These are phyloP conservation scores for Aradophagus sp. DNA, from an alignment of 1,140 invertebrate species.

Conservation along the genomic window DNA sequence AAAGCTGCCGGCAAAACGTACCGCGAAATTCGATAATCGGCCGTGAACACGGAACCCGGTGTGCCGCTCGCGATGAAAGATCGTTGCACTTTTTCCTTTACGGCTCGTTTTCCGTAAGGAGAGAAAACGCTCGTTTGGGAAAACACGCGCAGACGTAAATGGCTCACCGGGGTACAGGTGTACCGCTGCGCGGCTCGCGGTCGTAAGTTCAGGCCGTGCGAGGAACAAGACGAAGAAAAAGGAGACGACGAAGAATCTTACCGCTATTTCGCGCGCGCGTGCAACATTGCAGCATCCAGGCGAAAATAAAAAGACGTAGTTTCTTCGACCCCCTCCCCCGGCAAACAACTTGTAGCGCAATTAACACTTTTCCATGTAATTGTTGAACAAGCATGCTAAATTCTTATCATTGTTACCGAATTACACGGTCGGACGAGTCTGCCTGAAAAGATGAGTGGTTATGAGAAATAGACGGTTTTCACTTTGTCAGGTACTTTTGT, in stretches of 20 bases:
- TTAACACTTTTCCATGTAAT: conserved; percentile 38
- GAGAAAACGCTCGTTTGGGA: conserved; percentile 49
- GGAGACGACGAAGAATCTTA: conserved; percentile 43
- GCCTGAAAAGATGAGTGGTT: conserved; percentile 27
- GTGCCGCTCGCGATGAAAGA: background rate
- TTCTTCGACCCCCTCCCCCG: no score
- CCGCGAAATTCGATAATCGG: no score
- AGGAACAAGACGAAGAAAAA: no score
- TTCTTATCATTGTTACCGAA: conserved; percentile 26
- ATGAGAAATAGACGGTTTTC: conserved; percentile 24
- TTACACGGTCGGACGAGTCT: conserved; percentile 15
- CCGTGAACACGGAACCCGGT: no score
- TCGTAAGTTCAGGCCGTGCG: conserved; percentile 37
- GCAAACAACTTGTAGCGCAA: conserved; percentile 18
- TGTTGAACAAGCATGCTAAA: conserved; percentile 13
- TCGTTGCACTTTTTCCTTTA: background rate
- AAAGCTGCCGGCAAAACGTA: no score
- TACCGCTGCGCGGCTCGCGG: conserved; percentile 36
- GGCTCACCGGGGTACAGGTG: conserved; percentile 46
- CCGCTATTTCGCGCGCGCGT: conserved; percentile 34
- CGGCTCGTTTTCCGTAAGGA: conserved; percentile 38
- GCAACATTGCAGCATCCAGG: conserved; percentile 9
- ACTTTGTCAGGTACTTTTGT: conserved; percentile 8
- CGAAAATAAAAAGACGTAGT: conserved; percentile 15
- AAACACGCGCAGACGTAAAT: conserved; percentile 37